phyloP scores from a whole-genome alignment of 1,140 invertebrate species.

The Aphelinus atriplicis region DNA sequence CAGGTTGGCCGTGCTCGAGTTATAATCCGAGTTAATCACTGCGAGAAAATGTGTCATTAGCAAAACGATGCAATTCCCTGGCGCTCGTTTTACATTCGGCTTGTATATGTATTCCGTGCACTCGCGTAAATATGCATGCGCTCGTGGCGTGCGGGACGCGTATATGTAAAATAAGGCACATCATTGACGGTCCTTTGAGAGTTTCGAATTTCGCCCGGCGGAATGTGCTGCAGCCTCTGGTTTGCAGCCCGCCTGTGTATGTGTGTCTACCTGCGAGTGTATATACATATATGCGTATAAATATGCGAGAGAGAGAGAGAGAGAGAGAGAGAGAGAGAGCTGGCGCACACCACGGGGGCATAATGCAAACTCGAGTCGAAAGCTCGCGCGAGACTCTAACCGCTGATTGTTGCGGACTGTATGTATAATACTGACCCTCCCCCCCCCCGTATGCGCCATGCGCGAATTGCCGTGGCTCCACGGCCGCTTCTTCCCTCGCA shows the following conservation, averaged over 20 bases:
- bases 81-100: slow-evolving; percentile 28
- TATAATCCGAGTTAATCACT: slow-evolving; percentile 1
- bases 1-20: no score
- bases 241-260: background rate
- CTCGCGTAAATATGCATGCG: slow-evolving; percentile 10
- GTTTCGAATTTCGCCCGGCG: slow-evolving; percentile 32
- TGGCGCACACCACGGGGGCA: background rate
- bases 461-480: background rate
- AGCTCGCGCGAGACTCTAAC: slow-evolving; percentile 16
- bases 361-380: slow-evolving; percentile 43
- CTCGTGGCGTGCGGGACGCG: background rate
- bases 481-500: background rate
- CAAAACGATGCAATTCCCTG: background rate
- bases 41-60: no score
- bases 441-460: background rate
- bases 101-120: background rate
- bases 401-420: slow-evolving; percentile 30
- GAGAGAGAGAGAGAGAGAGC: background rate
- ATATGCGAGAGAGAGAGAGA: slow-evolving; percentile 2
- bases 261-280: background rate
- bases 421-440: slow-evolving; percentile 23
- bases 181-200: slow-evolving; percentile 35
- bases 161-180: slow-evolving; percentile 35
- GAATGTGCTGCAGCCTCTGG: slow-evolving; percentile 19
- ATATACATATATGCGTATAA: background rate